Conservation (phyloP, 2,888 invertebrate genomes). For the Pemphredon lugubris region DNA sequence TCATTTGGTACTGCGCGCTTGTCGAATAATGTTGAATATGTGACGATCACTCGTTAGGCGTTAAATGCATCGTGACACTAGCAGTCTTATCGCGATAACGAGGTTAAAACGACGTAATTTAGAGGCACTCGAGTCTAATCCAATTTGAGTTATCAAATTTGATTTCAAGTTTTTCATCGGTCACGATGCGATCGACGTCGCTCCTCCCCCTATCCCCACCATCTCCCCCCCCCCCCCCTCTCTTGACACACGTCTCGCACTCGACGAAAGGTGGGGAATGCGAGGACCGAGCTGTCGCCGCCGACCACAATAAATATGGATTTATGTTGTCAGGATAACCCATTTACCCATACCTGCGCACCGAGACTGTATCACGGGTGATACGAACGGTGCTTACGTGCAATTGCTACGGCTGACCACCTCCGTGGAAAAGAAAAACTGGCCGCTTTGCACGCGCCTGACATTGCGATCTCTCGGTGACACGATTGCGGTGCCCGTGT, state of each 20-base stretch:
- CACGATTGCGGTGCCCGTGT: slow-evolving; percentile 45
- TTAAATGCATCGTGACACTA: too few species aligned
- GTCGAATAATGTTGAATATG: background rate
- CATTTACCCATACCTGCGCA: slow-evolving; percentile 51
- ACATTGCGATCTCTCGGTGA: slow-evolving; percentile 46
- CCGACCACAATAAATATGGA: slow-evolving; percentile 52
- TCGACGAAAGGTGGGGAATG: too few species aligned
- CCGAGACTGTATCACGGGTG: slow-evolving; percentile 16
- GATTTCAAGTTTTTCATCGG: too few species aligned
- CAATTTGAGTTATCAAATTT: too few species aligned
- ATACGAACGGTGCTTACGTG: slow-evolving; percentile 23
- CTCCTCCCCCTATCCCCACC: too few species aligned
- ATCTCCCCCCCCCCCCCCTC: too few species aligned
- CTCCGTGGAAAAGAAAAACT: slow-evolving; percentile 54
- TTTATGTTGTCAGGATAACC: slow-evolving; percentile 54
- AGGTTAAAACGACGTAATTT: too few species aligned
- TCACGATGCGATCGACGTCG: too few species aligned
- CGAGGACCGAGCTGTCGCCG: slow-evolving; percentile 14
- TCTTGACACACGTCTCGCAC: too few species aligned
- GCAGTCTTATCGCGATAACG: too few species aligned
- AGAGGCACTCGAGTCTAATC: too few species aligned
- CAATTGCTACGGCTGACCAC: slow-evolving; percentile 40
- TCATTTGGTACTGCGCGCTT: slow-evolving; percentile 9
- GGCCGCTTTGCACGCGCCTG: slow-evolving; percentile 28
- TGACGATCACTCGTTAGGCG: too few species aligned